Base-by-base conservation (phyloP, 2,888 invertebrate genomes). In the Dicyrtomina minuta region DNA sequence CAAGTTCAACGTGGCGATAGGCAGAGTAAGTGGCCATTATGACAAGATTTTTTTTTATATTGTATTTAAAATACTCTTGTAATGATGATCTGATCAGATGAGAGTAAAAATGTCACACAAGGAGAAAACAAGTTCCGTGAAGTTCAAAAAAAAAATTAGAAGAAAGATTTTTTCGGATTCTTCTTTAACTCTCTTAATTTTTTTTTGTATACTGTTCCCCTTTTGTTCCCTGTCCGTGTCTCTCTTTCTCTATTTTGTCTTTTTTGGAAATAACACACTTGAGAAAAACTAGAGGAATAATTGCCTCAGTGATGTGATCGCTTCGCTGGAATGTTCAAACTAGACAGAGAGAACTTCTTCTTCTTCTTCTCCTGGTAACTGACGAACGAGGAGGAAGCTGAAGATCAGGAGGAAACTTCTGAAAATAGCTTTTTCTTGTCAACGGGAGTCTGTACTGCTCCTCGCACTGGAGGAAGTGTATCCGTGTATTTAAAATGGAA, bases 1-100 rank as follows among this genome's bases (percentile, higher is more conserved):
- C 93, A 80, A 94, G 89, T 85, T 93, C 93, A 84, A 94, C 90
- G 85, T 93, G 93, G 85, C 93, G 91, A 87, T 92, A 93, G 79
- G 92, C 89, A 82, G 93, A 92, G 87, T 93, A 93, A 82, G 93
- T 91, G 83, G 93, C 93, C 93, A 93, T 80, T 56, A 24, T 74
- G 22, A 22, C 4, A 26, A 13, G n/a, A 3, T 62, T 62, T 10
- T 22, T 13, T 26, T 33, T 62, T 15, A 13, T 27, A 1, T 27
- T n/a, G n/a, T 58, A 27, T 61, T 53, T 43, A 26, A 24, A 43
- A 59, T 13, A n/a, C n/a, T n/a, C n/a, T 61, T 24, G 27, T 39
- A 8, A 12, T 46, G 46, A 46, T 60, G 60, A 60, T 46, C 62
- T 27, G 51, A 24, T 49, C 27, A 26, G 44, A 62, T 49, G 46